Conservation (phyloP, 1,140 invertebrate genomes). For the Myzus persicae region DNA sequence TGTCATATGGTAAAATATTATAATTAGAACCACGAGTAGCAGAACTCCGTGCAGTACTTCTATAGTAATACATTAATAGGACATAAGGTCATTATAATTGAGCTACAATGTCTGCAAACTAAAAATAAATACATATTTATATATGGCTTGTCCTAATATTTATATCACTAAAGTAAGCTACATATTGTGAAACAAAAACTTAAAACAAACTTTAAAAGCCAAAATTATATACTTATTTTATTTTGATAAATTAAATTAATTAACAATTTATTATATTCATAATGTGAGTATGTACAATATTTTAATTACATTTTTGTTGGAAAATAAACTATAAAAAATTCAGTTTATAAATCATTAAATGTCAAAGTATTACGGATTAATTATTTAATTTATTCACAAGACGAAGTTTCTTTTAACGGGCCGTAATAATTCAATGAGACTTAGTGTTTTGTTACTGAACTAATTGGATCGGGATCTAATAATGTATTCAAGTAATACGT, state of each 20-base stretch:
- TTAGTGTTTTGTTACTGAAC: background rate
- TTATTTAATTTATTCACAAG: slow-evolving; percentile 15
- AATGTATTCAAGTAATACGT: slow-evolving; percentile 1
- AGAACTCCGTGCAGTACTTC: too few relatives aligned
- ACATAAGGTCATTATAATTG: too few relatives aligned
- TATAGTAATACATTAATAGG: too few relatives aligned
- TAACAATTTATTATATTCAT: background rate
- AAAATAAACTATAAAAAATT: background rate
- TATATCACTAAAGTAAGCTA: too few relatives aligned
- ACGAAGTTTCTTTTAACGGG: background rate
- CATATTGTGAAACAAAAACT: too few relatives aligned
- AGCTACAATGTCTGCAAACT: too few relatives aligned
- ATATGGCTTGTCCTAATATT: too few relatives aligned
- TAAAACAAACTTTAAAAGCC: too few relatives aligned
- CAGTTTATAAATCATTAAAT: background rate
- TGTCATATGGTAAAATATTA: too few relatives aligned
- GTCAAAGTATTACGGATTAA: background rate
- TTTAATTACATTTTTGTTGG: background rate
- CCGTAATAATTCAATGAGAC: slow-evolving; percentile 13
- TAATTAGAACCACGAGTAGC: too few relatives aligned
- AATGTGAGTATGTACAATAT: background rate
- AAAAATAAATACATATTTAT: too few relatives aligned
- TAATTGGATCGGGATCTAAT: background rate
- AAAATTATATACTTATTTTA: background rate
- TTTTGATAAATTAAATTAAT: background rate